Evolutionary conservation across 2,113 vertebrate genomes (phyloP).

Genomic region (Hippopotamus amphibius): DNA sequence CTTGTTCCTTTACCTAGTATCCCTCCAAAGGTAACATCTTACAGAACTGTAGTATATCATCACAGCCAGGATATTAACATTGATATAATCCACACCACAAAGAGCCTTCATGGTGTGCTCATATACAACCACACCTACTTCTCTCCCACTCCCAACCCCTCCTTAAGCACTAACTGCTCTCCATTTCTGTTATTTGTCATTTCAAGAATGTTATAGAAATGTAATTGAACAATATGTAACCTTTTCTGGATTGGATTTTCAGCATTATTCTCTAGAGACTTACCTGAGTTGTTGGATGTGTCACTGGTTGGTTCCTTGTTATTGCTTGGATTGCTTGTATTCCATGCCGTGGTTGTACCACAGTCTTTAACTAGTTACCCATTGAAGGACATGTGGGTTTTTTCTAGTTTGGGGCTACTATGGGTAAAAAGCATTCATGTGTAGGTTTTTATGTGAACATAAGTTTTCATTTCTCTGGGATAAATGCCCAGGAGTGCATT

Average conservation of each 20-base stretch:
- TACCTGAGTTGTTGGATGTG: too few relatives aligned
- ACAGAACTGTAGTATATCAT: not conserved
- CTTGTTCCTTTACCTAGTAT: not conserved
- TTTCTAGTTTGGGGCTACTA: not conserved
- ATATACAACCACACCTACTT: not conserved
- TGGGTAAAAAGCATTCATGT: not conserved
- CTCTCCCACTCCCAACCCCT: not conserved
- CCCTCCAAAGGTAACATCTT: fast-evolving
- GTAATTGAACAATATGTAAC: not conserved
- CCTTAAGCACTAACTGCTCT: not conserved
- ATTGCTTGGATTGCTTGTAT: not conserved
- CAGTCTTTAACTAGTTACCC: not conserved
- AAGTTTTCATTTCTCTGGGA: not conserved
- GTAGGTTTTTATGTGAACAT: not conserved
- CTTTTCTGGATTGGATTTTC: not conserved
- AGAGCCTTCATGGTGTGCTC: not conserved
- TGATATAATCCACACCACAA: fast-evolving
- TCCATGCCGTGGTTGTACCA: not conserved
- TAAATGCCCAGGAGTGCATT: not conserved
- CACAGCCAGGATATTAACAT: not conserved
- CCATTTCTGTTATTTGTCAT: not conserved
- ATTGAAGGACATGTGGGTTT: not conserved
- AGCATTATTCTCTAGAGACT: not conserved
- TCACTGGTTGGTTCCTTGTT: not conserved
- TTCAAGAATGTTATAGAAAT: not conserved